Percentiles rank a stretch among this genome's conserved stretches.
These are phyloP conservation scores for Aspiorhynchus laticeps DNA, from an alignment of 2,113 vertebrate genomes.

Conservation along the genomic window DNA sequence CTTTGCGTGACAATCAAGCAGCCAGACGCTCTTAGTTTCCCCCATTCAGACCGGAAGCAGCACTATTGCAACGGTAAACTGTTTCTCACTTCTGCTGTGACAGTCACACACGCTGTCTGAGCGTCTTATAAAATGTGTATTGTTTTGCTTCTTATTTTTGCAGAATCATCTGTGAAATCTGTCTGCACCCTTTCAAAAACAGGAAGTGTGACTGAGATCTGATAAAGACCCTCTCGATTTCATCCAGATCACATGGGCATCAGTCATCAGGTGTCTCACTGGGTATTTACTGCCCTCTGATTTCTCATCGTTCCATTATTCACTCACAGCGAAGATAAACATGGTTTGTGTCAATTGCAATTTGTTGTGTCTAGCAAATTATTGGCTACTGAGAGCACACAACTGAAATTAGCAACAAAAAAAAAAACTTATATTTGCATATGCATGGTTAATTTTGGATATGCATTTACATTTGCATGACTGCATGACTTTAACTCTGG, in stretches of 20 bases:
- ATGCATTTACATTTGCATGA: not conserved
- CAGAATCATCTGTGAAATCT: slow-evolving; percentile 57
- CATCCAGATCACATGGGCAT: slow-evolving; percentile 22
- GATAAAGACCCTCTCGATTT: slow-evolving; percentile 39
- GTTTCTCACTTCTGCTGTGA: slow-evolving; percentile 84
- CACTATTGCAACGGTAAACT: slow-evolving; percentile 73
- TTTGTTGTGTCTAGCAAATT: not conserved
- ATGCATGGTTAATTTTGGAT: not conserved
- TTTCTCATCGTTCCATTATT: not conserved
- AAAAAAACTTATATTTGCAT: not conserved
- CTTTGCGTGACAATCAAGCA: slow-evolving; percentile 80
- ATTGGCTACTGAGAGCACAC: not conserved
- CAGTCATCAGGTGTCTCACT: slow-evolving; percentile 12
- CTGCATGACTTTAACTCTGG: not conserved
- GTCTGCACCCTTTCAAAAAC: slow-evolving; percentile 62
- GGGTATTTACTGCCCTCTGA: not conserved
- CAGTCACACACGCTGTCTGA: slow-evolving; percentile 30
- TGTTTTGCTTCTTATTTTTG: slow-evolving; percentile 57
- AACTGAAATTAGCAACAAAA: not conserved
- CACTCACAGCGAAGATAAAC: not conserved
- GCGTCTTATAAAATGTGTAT: slow-evolving; percentile 8
- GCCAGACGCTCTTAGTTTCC: slow-evolving; percentile 74
- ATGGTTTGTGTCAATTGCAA: not conserved
- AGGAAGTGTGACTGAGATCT: slow-evolving; percentile 52
- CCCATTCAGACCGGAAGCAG: slow-evolving; percentile 70